Evolutionary conservation across 2,888 invertebrate species (phyloP).

Genomic region (Drosophila percnosoma): DNA sequence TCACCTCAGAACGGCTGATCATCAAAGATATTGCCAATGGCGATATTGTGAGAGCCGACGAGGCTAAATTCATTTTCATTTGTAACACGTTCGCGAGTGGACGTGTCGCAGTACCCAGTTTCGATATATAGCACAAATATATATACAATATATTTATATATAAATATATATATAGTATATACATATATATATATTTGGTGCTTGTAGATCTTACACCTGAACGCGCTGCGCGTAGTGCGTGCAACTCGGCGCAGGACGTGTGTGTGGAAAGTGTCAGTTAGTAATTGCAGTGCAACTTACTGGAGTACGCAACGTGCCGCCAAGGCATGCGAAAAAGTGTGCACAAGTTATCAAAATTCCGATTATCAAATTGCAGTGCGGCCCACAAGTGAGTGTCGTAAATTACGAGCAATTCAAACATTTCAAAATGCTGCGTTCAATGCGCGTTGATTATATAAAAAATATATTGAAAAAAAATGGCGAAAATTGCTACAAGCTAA

Average conservation of each 20-base stretch:
- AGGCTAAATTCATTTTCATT: conserved; percentile 79
- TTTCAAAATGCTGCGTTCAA: conserved; percentile 38
- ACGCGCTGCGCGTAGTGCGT: conserved; percentile 59
- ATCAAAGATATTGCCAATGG: conserved; percentile 54
- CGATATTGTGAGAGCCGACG: conserved; percentile 31
- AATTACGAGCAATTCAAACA: not conserved
- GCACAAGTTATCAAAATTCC: conserved; percentile 58
- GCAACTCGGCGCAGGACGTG: conserved; percentile 39
- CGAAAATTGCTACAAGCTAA: conserved; percentile 22
- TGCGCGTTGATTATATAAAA: conserved; percentile 73
- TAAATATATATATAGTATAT: conserved; percentile 19
- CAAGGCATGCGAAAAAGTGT: conserved; percentile 73
- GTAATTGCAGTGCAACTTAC: conserved; percentile 5
- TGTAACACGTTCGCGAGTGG: conserved; percentile 80
- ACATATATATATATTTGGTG: conserved; percentile 37
- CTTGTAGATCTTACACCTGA: conserved; percentile 57
- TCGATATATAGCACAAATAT: conserved; percentile 49
- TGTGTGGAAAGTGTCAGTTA: conserved; percentile 17
- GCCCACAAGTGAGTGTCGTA: conserved; percentile 61
- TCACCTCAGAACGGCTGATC: conserved; percentile 82
- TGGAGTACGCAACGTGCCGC: conserved; percentile 53
- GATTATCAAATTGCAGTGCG: conserved; percentile 51
- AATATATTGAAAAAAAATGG: conserved; percentile 15
- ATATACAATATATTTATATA: conserved; percentile 29
- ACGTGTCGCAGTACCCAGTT: conserved; percentile 63